These are phyloP conservation scores for Sebastes paucispinis DNA, from an alignment of 2,797 vertebrate species.

Conservation along the genomic window DNA sequence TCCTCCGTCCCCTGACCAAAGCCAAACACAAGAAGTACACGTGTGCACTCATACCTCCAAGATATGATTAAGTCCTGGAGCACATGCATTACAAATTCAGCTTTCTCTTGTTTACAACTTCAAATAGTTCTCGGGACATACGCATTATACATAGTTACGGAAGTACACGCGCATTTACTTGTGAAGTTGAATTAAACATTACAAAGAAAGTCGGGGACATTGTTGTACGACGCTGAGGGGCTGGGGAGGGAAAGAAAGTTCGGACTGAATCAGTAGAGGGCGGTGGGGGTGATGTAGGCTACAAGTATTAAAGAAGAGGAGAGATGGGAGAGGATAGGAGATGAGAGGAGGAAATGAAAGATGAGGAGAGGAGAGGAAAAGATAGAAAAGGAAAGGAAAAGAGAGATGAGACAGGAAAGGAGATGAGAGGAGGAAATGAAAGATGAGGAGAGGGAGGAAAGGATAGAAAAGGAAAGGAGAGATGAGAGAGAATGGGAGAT, in stretches of 20 bases:
- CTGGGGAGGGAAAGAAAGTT: slow-evolving; percentile 9
- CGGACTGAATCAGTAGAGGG: not conserved
- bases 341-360: not conserved
- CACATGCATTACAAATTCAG: slow-evolving; percentile 71
- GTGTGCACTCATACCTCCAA: slow-evolving; percentile 65
- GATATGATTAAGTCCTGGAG: slow-evolving; percentile 76
- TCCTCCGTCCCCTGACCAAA: slow-evolving; percentile 75
- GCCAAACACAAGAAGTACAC: slow-evolving; percentile 64
- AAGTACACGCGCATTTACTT: slow-evolving; percentile 30
- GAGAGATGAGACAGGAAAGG: not conserved
- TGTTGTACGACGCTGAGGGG: slow-evolving; percentile 46
- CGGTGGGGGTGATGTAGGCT: not conserved
- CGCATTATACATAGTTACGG: slow-evolving; percentile 41
- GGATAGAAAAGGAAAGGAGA: not conserved
- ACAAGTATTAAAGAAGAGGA: slow-evolving; percentile 24
- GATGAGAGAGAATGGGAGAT: too few species aligned
- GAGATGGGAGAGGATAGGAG: not conserved
- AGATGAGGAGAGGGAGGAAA: not conserved
- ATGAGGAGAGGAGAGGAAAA: not conserved
- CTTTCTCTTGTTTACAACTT: slow-evolving; percentile 77
- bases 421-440: not conserved
- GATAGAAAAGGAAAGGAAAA: not conserved
- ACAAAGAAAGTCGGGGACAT: slow-evolving; percentile 56
- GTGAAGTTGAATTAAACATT: slow-evolving; percentile 57
- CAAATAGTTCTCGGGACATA: slow-evolving; percentile 64